These are phyloP conservation scores for Pseudopodoces humilis DNA, from an alignment of 2,113 vertebrate genomes.

Conservation along the genomic window DNA sequence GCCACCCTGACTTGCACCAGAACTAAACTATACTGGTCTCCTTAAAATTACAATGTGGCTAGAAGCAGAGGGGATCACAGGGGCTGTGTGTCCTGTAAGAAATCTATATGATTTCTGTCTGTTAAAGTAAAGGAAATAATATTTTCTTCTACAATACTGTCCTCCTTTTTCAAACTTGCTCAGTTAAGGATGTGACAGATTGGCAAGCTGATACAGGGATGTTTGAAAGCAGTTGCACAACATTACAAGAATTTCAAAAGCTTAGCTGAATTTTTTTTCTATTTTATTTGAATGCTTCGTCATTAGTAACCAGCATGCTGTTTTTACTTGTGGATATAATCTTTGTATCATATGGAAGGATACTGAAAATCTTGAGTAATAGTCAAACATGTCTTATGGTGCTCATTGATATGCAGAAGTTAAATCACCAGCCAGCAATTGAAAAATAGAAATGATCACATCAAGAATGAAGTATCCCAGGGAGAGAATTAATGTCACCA, in stretches of 20 bases:
- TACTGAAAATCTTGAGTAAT: neutral
- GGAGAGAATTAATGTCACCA: constrained; percentile 74
- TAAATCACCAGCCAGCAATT: constrained; percentile 55
- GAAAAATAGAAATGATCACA: constrained; percentile 67
- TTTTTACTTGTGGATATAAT: neutral
- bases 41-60: neutral
- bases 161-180: neutral
- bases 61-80: neutral
- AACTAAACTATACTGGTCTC: neutral
- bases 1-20: neutral
- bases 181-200: neutral
- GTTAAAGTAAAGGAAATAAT: neutral
- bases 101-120: neutral
- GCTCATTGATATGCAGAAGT: constrained; percentile 32
- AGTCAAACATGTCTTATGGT: constrained; percentile 5
- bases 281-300: neutral
- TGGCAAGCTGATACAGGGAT: neutral
- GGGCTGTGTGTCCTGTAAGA: neutral
- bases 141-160: neutral
- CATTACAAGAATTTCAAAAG: neutral
- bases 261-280: neutral
- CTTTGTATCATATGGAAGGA: neutral
- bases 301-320: neutral
- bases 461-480: constrained; percentile 66
- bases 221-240: neutral